Percentiles rank a stretch among this genome's conserved stretches.
Evolutionary conservation across 2,797 vertebrate species (phyloP).

Genomic region (Pteropus rufus): DNA sequence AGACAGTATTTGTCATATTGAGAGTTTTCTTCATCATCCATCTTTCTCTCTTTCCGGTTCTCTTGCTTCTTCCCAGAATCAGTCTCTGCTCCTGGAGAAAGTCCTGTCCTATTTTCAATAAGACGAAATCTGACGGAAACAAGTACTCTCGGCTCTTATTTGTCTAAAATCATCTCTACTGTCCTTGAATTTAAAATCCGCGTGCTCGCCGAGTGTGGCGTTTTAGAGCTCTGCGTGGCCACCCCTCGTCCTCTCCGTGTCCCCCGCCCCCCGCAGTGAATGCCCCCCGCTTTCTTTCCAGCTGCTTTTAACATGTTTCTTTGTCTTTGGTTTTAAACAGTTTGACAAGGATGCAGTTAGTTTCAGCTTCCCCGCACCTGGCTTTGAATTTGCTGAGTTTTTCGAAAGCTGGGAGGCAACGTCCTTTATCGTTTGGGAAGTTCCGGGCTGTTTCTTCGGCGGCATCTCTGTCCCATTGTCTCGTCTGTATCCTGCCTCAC

Average conservation of each 20-base stretch:
- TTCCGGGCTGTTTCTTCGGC: neutral
- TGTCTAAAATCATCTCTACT: neutral
- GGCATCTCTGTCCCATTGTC: neutral
- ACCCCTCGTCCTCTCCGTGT: accelerated
- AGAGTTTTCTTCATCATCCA: neutral
- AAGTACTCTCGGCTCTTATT: neutral
- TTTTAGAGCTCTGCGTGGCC: neutral
- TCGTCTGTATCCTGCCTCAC: too few species aligned
- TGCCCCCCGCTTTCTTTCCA: too few species aligned
- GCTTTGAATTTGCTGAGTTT: neutral
- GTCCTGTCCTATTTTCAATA: neutral
- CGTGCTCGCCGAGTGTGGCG: neutral
- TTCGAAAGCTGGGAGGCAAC: neutral
- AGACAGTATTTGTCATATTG: neutral
- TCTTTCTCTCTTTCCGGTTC: neutral
- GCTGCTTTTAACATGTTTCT: neutral
- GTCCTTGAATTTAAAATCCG: neutral
- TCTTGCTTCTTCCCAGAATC: neutral
- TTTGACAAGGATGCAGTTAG: neutral
- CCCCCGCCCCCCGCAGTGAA: too few species aligned
- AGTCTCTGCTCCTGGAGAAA: neutral
- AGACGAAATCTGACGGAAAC: neutral
- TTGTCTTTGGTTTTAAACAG: neutral
- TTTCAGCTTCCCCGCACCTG: neutral
- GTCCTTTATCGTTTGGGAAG: neutral